Evolutionary conservation across 2,888 invertebrate genomes (phyloP), one percentile per base, ranked within the genome.

Genomic region (Ptychoptera contaminata): DNA sequence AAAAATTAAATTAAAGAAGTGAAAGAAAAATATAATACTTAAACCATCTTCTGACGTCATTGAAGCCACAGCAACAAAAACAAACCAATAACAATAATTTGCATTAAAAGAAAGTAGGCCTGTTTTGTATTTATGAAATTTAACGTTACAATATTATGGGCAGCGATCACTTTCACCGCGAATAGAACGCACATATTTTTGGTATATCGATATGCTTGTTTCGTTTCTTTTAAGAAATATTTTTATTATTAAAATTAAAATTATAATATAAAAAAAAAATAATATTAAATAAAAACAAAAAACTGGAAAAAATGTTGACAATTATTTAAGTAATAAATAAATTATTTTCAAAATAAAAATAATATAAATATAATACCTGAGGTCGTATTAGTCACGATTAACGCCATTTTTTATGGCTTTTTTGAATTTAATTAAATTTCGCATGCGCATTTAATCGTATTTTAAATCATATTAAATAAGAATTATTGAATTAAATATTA

Each of bases 71-170:
- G n/a, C 32, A 2, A 11, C n/a, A n/a, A 32, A 9, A n/a, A 7
- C 32, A 4, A 11, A 30, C n/a, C n/a, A n/a, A n/a, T 7, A 9
- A 32, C 3, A 9, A 7, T 32, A 14, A 38, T 40, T 43, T 42
- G 29, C 16, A 40, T 42, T 32, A n/a, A 42, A 42, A 35, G 47
- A 47, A 47, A 47, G 47, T 47, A 47, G 47, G 47, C 29, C 36
- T 43, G 37, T 23, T 23, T 23, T 23, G 23, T 23, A 23, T 23
- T 23, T 23, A 23, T 23, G 23, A 23, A 23, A 23, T 23, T 23
- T 23, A 23, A 5, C 7, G 7, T 23, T 23, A 23, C 7, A 5
- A 5, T 23, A 23, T 23, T 23, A 23, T 23, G 23, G 23, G 23
- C 23, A 23, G 7, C 30, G 34, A 42, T 46, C 46, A 46, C 46